Evolutionary conservation across 2,113 vertebrate species (phyloP).

Genomic region (Haplochromis burtoni): DNA sequence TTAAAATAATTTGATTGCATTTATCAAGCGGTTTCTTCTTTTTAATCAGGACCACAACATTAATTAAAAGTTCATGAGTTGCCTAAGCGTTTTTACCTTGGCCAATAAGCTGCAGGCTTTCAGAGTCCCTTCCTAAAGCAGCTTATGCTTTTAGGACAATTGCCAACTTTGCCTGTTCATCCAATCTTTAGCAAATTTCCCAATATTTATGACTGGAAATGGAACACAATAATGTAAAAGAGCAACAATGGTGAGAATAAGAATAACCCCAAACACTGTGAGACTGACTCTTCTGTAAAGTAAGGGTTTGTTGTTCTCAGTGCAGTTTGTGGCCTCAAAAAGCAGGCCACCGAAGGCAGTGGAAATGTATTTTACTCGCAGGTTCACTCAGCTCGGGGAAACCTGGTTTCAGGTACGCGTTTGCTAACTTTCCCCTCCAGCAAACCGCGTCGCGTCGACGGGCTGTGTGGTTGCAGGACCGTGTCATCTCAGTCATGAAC

Average conservation of each 20-base stretch:
- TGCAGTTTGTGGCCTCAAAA: slow-evolving; percentile 5
- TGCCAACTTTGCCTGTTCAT: background rate
- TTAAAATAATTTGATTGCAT: background rate
- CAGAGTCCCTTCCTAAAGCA: background rate
- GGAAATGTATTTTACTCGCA: background rate
- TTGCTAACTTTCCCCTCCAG: slow-evolving; percentile 21
- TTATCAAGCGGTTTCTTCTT: background rate
- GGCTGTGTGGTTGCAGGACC: background rate
- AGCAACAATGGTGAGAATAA: background rate
- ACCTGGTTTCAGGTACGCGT: background rate
- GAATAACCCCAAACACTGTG: background rate
- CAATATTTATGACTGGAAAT: background rate
- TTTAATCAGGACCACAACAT: background rate
- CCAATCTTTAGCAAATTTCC: background rate
- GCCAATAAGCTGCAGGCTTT: background rate
- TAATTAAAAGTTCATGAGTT: background rate
- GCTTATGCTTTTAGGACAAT: background rate
- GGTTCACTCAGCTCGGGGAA: background rate
- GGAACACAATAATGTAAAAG: background rate
- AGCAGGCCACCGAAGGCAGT: slow-evolving; percentile 28
- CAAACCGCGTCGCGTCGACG: background rate
- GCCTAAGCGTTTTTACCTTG: background rate
- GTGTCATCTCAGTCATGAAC: background rate
- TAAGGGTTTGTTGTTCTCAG: background rate
- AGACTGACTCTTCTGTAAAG: background rate